phyloP scores from a whole-genome alignment of 1,140 invertebrate genomes.

The Papilio helenus region DNA sequence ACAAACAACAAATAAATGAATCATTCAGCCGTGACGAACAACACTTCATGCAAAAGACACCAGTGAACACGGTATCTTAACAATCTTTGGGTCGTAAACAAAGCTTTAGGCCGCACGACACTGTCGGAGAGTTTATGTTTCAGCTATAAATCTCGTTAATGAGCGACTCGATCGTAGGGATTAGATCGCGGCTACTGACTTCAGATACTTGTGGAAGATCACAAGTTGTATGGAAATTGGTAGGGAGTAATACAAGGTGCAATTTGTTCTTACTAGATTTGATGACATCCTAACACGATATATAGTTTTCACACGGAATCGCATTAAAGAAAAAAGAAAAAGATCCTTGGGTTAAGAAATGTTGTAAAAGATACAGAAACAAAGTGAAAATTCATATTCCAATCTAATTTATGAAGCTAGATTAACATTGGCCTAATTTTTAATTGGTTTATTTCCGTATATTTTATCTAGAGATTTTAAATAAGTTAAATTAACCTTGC shows the following conservation, averaged over 20 bases:
- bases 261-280: not conserved
- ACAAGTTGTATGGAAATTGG: slow-evolving; percentile 46
- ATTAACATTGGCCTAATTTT: not conserved
- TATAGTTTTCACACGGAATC: not conserved
- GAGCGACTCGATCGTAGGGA: slow-evolving; percentile 75
- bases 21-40: slow-evolving; percentile 34
- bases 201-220: slow-evolving; percentile 52
- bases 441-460: not conserved
- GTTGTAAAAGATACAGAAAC: not conserved
- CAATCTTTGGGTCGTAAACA: slow-evolving; percentile 76
- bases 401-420: not conserved
- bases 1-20: slow-evolving; percentile 17
- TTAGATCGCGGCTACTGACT: slow-evolving; percentile 65
- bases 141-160: slow-evolving; percentile 80
- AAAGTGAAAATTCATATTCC: not conserved
- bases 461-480: not conserved
- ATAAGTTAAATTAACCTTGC: slow-evolving; percentile 8
- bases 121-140: slow-evolving; percentile 70
- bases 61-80: slow-evolving; percentile 58
- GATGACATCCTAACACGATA: not conserved
- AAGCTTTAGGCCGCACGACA: slow-evolving; percentile 65
- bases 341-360: not conserved
- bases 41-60: slow-evolving; percentile 66
- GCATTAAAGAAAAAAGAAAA: not conserved
- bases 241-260: slow-evolving; percentile 37